phyloP scores from a whole-genome alignment of 2,797 vertebrate species.

The Helostoma temminkii region DNA sequence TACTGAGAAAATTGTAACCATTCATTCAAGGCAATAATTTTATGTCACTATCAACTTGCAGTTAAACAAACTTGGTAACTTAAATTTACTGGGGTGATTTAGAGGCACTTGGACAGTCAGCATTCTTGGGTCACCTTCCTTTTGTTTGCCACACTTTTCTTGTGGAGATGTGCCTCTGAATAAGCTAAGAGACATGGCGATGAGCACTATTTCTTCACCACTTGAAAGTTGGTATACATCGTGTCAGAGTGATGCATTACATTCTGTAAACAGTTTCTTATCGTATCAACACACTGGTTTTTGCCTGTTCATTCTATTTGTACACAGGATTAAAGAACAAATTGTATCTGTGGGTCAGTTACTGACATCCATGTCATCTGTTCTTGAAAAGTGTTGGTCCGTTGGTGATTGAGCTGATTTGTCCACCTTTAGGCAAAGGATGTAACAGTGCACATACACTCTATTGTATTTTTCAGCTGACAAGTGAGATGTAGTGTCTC shows the following conservation, averaged over 20 bases:
- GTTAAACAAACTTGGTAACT: not conserved
- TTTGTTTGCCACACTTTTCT: not conserved
- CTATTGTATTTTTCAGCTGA: not conserved
- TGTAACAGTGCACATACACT: not conserved
- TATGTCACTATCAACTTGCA: not conserved
- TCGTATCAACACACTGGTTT: slow-evolving; percentile 5
- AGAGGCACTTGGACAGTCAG: not conserved
- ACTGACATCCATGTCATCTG: slow-evolving; percentile 16
- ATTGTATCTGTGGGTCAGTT: slow-evolving; percentile 29
- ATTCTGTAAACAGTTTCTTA: not conserved
- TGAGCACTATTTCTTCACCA: not conserved
- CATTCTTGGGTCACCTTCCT: not conserved
- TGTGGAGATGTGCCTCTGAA: not conserved
- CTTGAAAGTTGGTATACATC: slow-evolving; percentile 1
- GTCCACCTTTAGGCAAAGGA: slow-evolving; percentile 12
- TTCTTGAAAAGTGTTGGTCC: slow-evolving; percentile 22
- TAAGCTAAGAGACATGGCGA: slow-evolving; percentile 2
- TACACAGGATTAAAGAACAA: slow-evolving; percentile 7
- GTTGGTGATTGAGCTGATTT: slow-evolving; percentile 24
- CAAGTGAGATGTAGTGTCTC: slow-evolving; percentile 6
- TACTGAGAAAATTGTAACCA: not conserved
- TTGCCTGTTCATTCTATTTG: not conserved
- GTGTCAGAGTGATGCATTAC: slow-evolving; percentile 1
- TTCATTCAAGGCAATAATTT: not conserved
- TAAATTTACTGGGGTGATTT: slow-evolving; percentile 1